These are phyloP conservation scores for Hypomecis atomaria DNA, from an alignment of 2,888 invertebrate genomes.

Conservation along the genomic window DNA sequence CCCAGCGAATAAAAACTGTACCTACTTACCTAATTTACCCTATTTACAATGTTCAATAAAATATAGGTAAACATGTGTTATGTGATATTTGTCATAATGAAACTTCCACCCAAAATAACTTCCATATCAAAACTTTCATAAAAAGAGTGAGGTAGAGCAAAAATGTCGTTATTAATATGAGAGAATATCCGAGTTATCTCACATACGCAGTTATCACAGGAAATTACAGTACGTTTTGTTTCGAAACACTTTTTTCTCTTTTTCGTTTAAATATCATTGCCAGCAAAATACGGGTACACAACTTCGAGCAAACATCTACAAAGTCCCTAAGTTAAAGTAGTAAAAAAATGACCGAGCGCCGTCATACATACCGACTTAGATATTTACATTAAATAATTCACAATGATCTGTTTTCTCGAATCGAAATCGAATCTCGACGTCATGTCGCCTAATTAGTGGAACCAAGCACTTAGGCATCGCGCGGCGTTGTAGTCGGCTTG, in stretches of 20 bases:
- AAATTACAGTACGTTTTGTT: constrained; percentile 1
- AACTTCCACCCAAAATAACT: not conserved
- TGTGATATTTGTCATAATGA: not conserved
- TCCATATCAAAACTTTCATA: constrained; percentile 1
- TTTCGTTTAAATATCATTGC: not conserved
- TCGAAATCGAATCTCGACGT: no score
- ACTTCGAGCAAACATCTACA: no score
- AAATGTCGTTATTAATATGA: constrained; percentile 8
- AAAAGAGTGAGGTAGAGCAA: not conserved
- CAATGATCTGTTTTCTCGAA: no score
- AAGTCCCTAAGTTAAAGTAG: no score
- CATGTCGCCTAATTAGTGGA: no score
- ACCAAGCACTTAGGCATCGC: no score
- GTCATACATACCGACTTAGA: no score
- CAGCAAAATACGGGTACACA: not conserved
- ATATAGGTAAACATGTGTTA: not conserved
- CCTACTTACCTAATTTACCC: no score
- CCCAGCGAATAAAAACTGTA: no score
- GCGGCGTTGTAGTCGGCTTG: no score
- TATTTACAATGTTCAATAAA: constrained; percentile 9
- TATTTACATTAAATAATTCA: no score
- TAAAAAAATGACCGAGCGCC: no score
- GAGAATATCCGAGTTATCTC: not conserved
- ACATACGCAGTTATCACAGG: not conserved
- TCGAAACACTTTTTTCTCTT: not conserved